These are phyloP conservation scores for Proctacanthus coquilletti DNA, from an alignment of 1,140 invertebrate genomes.

Conservation along the genomic window DNA sequence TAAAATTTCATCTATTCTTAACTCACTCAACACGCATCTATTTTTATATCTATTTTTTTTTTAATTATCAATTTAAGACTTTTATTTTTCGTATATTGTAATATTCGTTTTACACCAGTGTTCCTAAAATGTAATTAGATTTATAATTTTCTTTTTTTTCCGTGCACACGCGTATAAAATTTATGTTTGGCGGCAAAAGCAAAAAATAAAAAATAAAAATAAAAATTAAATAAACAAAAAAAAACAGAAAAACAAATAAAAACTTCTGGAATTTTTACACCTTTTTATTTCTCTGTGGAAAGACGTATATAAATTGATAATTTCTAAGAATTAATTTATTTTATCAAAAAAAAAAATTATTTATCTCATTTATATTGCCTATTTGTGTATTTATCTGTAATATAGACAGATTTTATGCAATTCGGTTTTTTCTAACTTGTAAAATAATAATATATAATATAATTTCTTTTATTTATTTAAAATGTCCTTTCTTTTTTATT, in stretches of 20 bases:
- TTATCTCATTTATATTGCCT: background rate
- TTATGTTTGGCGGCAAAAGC: background rate
- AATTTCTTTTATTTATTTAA: background rate
- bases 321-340: background rate
- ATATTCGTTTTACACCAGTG: too few relatives aligned
- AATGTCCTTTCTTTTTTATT: too few relatives aligned
- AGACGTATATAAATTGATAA: conserved; percentile 26
- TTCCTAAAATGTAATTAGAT: too few relatives aligned
- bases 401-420: background rate
- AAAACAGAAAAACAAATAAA: background rate
- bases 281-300: conserved; percentile 40
- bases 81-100: too few relatives aligned
- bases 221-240: background rate
- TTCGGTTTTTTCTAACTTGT: background rate
- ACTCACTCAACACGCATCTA: too few relatives aligned
- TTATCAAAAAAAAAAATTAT: background rate
- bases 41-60: too few relatives aligned
- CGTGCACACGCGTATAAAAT: background rate
- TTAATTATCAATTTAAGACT: too few relatives aligned
- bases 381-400: background rate
- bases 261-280: background rate
- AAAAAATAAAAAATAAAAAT: background rate
- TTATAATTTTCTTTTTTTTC: background rate
- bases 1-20: too few relatives aligned
- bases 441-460: background rate